Conservation (phyloP, 1,140 invertebrate genomes). For the Trichoplusia ni region DNA sequence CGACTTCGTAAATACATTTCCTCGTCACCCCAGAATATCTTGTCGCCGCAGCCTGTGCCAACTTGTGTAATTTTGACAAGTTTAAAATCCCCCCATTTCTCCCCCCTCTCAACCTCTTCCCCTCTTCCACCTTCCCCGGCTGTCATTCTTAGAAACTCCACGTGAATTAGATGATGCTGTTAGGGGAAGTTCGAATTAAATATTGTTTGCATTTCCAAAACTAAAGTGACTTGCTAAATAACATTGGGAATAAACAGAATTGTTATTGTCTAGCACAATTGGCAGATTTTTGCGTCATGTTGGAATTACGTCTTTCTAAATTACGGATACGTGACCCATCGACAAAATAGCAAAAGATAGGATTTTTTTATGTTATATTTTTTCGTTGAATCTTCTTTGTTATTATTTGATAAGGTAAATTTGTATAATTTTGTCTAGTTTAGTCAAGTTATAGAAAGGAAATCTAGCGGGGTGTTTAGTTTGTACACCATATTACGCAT, state of each 20-base stretch:
- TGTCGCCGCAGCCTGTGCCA: slow-evolving; percentile 1
- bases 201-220: slow-evolving; percentile 6
- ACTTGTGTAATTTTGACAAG: slow-evolving; percentile 34
- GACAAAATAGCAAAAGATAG: no score
- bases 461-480: no score
- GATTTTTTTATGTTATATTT: no score
- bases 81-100: slow-evolving; percentile 12
- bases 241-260: not conserved
- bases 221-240: not conserved
- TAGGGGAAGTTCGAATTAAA: slow-evolving; percentile 6
- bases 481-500: no score
- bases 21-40: slow-evolving; percentile 2
- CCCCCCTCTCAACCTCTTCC: not conserved
- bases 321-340: no score
- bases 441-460: no score
- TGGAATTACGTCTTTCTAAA: no score
- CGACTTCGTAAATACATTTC: not conserved
- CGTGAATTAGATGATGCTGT: slow-evolving; percentile 21
- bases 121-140: not conserved
- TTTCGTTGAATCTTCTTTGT: no score
- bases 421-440: no score
- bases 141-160: slow-evolving; percentile 22
- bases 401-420: no score
- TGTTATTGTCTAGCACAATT: not conserved
- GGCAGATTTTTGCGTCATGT: no score